Evolutionary conservation across 1,140 invertebrate genomes (phyloP), one percentile per base, ranked within the genome.

Genomic region (Mycetomoellerius zeteki): DNA sequence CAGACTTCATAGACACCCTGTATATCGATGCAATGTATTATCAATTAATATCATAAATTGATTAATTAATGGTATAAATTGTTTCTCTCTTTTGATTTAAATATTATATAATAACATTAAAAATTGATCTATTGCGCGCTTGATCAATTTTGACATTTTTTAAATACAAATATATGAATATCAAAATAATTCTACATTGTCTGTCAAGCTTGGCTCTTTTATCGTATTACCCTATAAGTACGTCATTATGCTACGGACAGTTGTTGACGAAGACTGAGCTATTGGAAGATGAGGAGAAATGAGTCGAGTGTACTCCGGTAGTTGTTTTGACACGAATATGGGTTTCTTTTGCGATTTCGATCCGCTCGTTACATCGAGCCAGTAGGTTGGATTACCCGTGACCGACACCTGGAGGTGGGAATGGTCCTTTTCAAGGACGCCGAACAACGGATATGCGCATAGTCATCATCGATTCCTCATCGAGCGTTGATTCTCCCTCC

Each of bases 321-420:
- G 91, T 76, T 92, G 91, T 94, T 94, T 94, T 94, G 93, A 94
- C 92, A 92, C 91, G 91, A 94, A 94, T 94, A 94, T 93, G 90
- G 91, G 92, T 92, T 93, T 94, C 84, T 92, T 93, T 94, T 82
- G 94, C 90, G 91, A 93, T 93, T 94, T 94, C 92, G 94, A 93
- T 93, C 86, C 94, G 93, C 92, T 95, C 90, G 92, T 95, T 95
- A 94, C 91, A 77, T 88, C 77, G 81, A 82, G 80, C 86, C 91
- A 94, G 93, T 93, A 92, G 91, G 72, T 91, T 86, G 91, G 92
- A 94, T 95, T 90, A 92, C 87, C 92, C 94, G 94, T 95, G 94
- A 95, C 94, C 94, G 91, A 95, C 92, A 94, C 92, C 93, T 93
- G 94, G 89, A 93, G 91, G 80, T 84, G 80, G 90, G 91, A 94